These are phyloP conservation scores for Pipra filicauda DNA, from an alignment of 2,113 vertebrate species.

Conservation along the genomic window DNA sequence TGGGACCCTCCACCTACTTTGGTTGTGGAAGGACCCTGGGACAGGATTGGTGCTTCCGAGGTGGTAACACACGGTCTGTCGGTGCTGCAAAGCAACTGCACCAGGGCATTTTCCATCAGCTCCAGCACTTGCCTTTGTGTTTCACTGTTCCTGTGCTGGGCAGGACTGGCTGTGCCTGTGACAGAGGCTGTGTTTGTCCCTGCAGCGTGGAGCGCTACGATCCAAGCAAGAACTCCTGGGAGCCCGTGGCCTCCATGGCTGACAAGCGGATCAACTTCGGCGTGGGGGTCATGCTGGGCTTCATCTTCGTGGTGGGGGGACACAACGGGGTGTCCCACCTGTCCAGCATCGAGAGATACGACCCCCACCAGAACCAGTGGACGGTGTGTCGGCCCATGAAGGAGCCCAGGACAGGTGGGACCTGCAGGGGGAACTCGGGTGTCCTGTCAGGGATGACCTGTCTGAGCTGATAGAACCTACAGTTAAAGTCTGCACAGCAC, in stretches of 20 bases:
- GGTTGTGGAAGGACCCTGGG: neutral
- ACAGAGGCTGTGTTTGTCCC: neutral
- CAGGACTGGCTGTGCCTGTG: neutral
- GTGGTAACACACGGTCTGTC: accelerated
- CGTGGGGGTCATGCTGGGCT: constrained; percentile 94
- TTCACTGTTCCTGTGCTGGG: accelerated
- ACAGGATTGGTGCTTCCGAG: neutral
- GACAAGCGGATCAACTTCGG: constrained; percentile 98
- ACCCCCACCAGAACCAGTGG: constrained; percentile 98
- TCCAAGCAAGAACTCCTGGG: constrained; percentile 94
- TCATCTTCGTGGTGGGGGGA: constrained; percentile 96
- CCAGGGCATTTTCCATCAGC: neutral
- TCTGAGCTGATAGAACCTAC: neutral
- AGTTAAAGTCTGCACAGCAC: neutral
- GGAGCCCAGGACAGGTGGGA: constrained; percentile 92
- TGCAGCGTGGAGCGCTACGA: constrained; percentile 95
- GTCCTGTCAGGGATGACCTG: accelerated
- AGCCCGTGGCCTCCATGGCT: constrained; percentile 95
- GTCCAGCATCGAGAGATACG: constrained; percentile 96
- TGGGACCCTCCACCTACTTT: neutral
- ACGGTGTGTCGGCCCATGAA: constrained; percentile 95
- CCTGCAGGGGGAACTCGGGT: accelerated
- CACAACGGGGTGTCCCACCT: constrained; percentile 97
- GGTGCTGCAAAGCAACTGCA: neutral
- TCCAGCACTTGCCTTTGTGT: neutral